phyloP scores from a whole-genome alignment of 1,140 invertebrate genomes.

The Drosophila orosa region DNA sequence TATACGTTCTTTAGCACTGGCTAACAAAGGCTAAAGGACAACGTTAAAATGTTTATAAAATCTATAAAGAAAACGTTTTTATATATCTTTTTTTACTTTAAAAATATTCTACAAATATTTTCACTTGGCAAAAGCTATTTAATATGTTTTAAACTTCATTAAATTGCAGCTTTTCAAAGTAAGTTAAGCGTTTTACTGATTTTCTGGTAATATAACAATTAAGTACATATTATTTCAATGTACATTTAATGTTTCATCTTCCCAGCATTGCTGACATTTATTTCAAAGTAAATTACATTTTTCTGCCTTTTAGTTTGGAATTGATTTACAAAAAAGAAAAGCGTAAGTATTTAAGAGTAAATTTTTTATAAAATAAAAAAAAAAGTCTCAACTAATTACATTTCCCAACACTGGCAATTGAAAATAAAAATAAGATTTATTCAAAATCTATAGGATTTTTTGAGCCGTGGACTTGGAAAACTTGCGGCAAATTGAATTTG shows the following conservation, averaged over 20 bases:
- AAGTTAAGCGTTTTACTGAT: not conserved
- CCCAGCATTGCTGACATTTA: too few species aligned
- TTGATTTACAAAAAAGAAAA: too few species aligned
- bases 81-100: not conserved
- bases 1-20: not conserved
- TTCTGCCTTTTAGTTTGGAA: too few species aligned
- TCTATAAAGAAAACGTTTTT: not conserved
- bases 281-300: too few species aligned
- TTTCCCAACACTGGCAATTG: not conserved
- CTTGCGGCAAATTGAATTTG: constrained; percentile 71
- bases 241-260: too few species aligned
- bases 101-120: not conserved
- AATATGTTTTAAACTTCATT: not conserved
- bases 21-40: not conserved
- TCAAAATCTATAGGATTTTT: not conserved
- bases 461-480: constrained; percentile 18
- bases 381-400: not conserved
- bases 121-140: not conserved
- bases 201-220: not conserved
- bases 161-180: not conserved
- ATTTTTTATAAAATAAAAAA: too few species aligned
- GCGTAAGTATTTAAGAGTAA: too few species aligned
- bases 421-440: not conserved
- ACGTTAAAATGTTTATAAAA: not conserved
- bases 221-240: too few species aligned